Evolutionary conservation across 2,888 invertebrate species (phyloP), one percentile per base, ranked within the genome.

Genomic region (Xylota sylvarum): DNA sequence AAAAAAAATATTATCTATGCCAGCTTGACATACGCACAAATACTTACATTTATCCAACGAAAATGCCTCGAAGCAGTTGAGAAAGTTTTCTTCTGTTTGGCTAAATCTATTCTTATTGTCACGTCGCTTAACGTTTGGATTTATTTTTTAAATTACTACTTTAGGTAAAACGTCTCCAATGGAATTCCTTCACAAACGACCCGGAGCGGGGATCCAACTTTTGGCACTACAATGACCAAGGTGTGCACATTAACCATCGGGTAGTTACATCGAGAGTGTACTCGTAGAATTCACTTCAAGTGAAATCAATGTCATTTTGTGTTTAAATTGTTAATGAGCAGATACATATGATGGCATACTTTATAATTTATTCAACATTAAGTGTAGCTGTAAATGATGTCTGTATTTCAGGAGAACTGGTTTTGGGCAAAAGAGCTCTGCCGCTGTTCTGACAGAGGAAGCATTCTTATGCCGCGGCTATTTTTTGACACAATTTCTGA

Each of bases 221-320:
- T 50, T 9, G 35, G 14, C 55, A 55, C 14, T 14, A 67, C 17
- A 46, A 14, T 52, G 50, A 55, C 30, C 40, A 30, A 40, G 30
- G 55, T 40, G 67, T 27, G 40, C 55, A 6, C 23, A 37, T 30
- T 40, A 50, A 50, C 43, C n/a, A 48, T 65, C 17, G 14, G n/a
- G n/a, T 9, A 65, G 23, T 65, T 48, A 64, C 32, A 32, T 17
- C 3, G 2, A 69, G 6, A 4, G 32, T 32, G 12, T 6, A 50
- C 27, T 40, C 3, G 32, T 32, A 30, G 56, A 17, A 56, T 43
- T 30, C 43, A 30, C 32, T 82, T 76, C 50, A 52, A 55, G 83
- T 72, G 83, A 83, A 83, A 83, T 78, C 83, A 72, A 78, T 67
- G 72, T 72, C 82, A 83, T 40, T 72, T 72, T 72, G 58, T 58